phyloP scores from a whole-genome alignment of 2,888 invertebrate species.

The Tinea pellionella region DNA sequence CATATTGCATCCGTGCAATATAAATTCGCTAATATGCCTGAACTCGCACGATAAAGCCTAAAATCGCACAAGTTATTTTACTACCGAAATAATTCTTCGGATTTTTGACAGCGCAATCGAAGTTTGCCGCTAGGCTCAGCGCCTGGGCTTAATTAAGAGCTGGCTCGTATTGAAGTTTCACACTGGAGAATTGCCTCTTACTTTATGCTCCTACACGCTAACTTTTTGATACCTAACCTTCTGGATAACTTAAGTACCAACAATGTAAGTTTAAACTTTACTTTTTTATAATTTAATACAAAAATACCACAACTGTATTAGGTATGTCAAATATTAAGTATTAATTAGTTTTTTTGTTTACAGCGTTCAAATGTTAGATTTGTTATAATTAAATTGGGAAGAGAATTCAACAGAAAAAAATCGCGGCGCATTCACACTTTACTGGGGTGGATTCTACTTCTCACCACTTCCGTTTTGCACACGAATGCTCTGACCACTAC shows the following conservation, averaged over 20 bases:
- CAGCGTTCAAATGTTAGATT: no score
- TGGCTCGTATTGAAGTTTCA: slow-evolving; percentile 37
- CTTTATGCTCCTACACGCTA: slow-evolving; percentile 33
- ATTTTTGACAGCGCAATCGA: slow-evolving; percentile 70
- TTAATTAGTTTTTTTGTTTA: no score
- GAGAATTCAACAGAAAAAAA: no score
- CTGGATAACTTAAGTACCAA: background rate
- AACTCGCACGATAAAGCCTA: slow-evolving; percentile 63
- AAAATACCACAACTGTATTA: no score
- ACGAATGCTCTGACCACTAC: no score
- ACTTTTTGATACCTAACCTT: slow-evolving; percentile 16
- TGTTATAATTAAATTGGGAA: no score
- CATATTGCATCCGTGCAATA: slow-evolving; percentile 59
- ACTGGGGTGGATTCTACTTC: no score
- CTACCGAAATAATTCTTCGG: slow-evolving; percentile 65
- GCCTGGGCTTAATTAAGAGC: slow-evolving; percentile 59
- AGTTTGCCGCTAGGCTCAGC: slow-evolving; percentile 60
- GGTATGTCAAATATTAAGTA: no score
- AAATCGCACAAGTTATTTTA: slow-evolving; percentile 65
- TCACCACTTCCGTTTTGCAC: no score
- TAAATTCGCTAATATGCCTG: slow-evolving; percentile 66
- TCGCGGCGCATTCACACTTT: no score
- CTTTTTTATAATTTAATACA: background rate
- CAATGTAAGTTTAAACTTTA: background rate
- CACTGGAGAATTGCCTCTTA: slow-evolving; percentile 24